Conservation (phyloP, 1,140 invertebrate species). For the Lerema accius region DNA sequence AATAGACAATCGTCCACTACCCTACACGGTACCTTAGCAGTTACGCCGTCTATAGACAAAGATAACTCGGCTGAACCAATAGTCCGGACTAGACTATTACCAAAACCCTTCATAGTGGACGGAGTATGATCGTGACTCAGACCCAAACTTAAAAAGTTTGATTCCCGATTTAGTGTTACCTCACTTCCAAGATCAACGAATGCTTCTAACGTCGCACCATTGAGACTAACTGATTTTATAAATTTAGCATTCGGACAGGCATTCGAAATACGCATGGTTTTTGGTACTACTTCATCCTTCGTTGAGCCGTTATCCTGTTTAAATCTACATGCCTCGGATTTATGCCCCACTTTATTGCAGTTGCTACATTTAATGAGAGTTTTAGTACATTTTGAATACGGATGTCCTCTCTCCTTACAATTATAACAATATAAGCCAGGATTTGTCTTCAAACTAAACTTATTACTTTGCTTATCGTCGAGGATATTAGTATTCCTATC, state of each 20-base stretch:
- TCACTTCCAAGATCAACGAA: background rate
- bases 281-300: background rate
- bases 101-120: too few species aligned
- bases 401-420: conserved; percentile 40
- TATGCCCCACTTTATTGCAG: conserved; percentile 36
- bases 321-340: conserved; percentile 8
- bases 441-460: background rate
- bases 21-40: too few species aligned
- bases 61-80: too few species aligned
- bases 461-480: background rate
- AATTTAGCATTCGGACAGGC: conserved; percentile 30
- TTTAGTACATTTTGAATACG: conserved; percentile 31
- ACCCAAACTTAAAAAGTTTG: too few species aligned
- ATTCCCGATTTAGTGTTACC: too few species aligned
- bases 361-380: conserved; percentile 30
- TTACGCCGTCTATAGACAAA: too few species aligned
- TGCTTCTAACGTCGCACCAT: conserved; percentile 4
- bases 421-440: conserved; percentile 34
- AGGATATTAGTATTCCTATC: background rate
- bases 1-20: too few species aligned
- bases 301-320: background rate
- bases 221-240: conserved; percentile 22
- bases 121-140: too few species aligned
- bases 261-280: conserved; percentile 29
- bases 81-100: too few species aligned